Base-by-base conservation (phyloP, 1,140 invertebrate species). In the Batillaria attramentaria region DNA sequence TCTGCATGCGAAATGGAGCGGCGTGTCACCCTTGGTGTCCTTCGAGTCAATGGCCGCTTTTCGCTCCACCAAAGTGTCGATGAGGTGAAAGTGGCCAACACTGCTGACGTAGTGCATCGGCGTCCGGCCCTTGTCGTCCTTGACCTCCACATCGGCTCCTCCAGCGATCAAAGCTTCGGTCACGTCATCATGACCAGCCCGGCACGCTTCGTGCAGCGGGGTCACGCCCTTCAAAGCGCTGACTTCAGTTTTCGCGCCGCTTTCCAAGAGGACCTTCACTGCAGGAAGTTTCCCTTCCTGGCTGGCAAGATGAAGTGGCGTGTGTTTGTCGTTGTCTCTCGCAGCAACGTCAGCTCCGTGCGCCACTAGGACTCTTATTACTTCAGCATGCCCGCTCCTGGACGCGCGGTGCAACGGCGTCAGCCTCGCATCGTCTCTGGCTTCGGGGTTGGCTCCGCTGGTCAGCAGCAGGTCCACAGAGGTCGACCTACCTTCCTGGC, bases 301-400 rank as follows among this genome's bases (percentile, higher is more conserved):
- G 28, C 95, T 95, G 4, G 96, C 96, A 6, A 96, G 94, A 41
- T 91, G 91, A 5, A 93, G 86, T 18, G 92, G 96, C 0, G 96
- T 97, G 65, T 96, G 93, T 33, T 97, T 97, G 90, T 97, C 95
- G 39, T 94, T 93, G 88, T 97, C 95, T 87, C 96, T 96, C 79
- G 94, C 94, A 89, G 97, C 95, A 35, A 96, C 94, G 85, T 95
- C 95, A 83, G 95, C 95, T 6, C 76, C 76, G 18, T 46, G 16
- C 16, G 37, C 28, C 20, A 72, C 10, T 20, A 72, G 4, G 37
- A 20, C 20, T 28, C 10, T 10, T 18, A 72, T 43, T 8, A 42
- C 37, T 28, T 46, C 10, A 31, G 28, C 3, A 20, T 72, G n/a
- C 37, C 41, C 41, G 8, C 5, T 10, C 20, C 31, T n/a, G 5